phyloP scores from a whole-genome alignment of 2,888 invertebrate genomes.

The Hypolimnas misippus region DNA sequence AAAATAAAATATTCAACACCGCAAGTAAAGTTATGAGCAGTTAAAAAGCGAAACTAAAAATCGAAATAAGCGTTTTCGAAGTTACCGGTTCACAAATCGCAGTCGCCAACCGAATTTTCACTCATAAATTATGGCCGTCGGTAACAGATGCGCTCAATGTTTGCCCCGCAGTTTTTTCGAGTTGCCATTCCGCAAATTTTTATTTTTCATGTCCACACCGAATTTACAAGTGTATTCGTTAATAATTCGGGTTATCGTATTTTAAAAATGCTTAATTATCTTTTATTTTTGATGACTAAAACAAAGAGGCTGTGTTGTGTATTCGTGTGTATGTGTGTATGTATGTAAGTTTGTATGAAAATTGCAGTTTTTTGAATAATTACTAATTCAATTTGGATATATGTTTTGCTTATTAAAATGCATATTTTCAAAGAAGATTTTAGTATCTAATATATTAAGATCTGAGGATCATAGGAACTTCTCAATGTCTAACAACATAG shows the following conservation, averaged over 20 bases:
- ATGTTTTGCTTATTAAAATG: too few species aligned
- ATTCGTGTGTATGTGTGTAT: too few species aligned
- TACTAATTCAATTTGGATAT: too few species aligned
- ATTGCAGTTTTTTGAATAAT: too few species aligned
- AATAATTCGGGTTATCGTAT: background rate
- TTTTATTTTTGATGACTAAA: background rate
- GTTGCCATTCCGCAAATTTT: slow-evolving; percentile 17
- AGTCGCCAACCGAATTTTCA: slow-evolving; percentile 46
- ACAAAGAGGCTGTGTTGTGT: too few species aligned
- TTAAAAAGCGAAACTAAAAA: slow-evolving; percentile 15
- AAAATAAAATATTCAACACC: background rate
- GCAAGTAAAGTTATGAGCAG: background rate
- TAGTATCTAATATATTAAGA: too few species aligned
- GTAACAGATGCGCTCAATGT: slow-evolving; percentile 63
- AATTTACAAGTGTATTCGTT: slow-evolving; percentile 24
- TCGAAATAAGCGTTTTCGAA: slow-evolving; percentile 30
- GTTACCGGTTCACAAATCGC: slow-evolving; percentile 40
- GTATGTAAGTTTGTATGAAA: too few species aligned
- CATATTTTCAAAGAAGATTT: too few species aligned
- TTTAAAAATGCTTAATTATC: too few species aligned
- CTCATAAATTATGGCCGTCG: slow-evolving; percentile 54
- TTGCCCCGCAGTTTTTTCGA: slow-evolving; percentile 49
- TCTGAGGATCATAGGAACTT: too few species aligned
- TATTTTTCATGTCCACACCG: slow-evolving; percentile 3
- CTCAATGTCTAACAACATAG: too few species aligned